phyloP scores from a whole-genome alignment of 2,888 invertebrate genomes.

The Neoscelio sp. region DNA sequence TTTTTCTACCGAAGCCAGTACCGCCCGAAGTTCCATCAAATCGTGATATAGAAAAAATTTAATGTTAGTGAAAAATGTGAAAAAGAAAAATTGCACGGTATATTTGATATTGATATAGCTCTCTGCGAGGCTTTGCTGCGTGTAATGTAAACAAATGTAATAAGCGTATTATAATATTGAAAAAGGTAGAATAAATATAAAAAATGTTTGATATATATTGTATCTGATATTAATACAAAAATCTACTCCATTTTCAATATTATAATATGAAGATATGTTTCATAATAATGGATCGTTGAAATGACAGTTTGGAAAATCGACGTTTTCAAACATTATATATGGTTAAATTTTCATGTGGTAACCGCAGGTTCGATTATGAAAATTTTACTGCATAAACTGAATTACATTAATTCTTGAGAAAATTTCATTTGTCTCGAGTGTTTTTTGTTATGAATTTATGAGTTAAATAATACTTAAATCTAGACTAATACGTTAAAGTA shows the following conservation, averaged over 20 bases:
- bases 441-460: too few relatives aligned
- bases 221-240: too few relatives aligned
- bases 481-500: slow-evolving; percentile 1
- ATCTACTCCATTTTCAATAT: background rate
- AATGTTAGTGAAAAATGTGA: slow-evolving; percentile 19
- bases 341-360: background rate
- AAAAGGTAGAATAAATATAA: slow-evolving; percentile 8
- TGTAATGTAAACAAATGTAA: slow-evolving; percentile 19
- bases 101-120: slow-evolving; percentile 40
- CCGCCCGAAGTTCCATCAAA: slow-evolving; percentile 53
- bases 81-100: slow-evolving; percentile 13
- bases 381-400: slow-evolving; percentile 16
- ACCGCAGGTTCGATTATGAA: background rate
- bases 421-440: background rate
- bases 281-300: background rate
- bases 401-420: slow-evolving; percentile 50
- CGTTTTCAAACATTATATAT: slow-evolving; percentile 13
- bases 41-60: slow-evolving; percentile 48
- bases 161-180: slow-evolving; percentile 26
- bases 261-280: background rate
- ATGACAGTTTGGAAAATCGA: slow-evolving; percentile 38
- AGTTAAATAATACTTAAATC: too few relatives aligned
- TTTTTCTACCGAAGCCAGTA: slow-evolving; percentile 66
- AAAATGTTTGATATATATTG: too few relatives aligned
- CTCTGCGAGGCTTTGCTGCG: slow-evolving; percentile 38